phyloP scores from a whole-genome alignment of 1,140 invertebrate genomes.

The Stegodyphus dumicola region DNA sequence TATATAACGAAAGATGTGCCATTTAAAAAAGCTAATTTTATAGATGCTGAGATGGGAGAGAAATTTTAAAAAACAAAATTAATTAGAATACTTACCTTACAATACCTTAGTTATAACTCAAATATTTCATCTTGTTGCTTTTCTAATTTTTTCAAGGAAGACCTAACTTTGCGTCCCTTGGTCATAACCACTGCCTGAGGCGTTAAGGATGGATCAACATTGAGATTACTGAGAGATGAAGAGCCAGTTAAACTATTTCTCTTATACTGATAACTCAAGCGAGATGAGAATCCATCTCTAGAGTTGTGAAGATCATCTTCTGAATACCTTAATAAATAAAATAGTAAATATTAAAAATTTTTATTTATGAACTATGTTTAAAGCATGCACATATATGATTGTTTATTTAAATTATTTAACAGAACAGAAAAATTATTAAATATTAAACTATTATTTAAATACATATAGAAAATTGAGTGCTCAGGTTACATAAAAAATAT shows the following conservation, averaged over 20 bases:
- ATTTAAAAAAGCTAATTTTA: too few species aligned
- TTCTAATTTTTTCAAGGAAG: conserved; percentile 82
- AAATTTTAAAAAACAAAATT: too few species aligned
- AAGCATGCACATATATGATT: too few species aligned
- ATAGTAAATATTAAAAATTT: not conserved
- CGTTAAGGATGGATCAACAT: conserved; percentile 67
- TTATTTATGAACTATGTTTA: too few species aligned
- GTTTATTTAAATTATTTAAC: too few species aligned
- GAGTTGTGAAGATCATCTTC: conserved; percentile 63
- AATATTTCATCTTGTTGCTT: conserved; percentile 88
- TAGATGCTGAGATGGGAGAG: too few species aligned
- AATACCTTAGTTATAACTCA: conserved; percentile 79
- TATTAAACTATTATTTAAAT: too few species aligned
- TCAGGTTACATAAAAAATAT: too few species aligned
- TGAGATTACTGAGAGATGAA: conserved; percentile 57
- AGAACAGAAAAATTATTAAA: too few species aligned
- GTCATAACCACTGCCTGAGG: conserved; percentile 78
- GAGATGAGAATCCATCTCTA: conserved; percentile 42
- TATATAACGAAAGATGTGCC: too few species aligned
- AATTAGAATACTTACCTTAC: too few species aligned
- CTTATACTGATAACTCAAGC: conserved; percentile 46
- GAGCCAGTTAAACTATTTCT: conserved; percentile 30
- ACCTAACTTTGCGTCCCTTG: conserved; percentile 80
- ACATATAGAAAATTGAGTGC: too few species aligned
- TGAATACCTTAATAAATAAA: conserved; percentile 41